phyloP scores from a whole-genome alignment of 64 coral and sea anemone species.

The Pachyseris speciosa region DNA sequence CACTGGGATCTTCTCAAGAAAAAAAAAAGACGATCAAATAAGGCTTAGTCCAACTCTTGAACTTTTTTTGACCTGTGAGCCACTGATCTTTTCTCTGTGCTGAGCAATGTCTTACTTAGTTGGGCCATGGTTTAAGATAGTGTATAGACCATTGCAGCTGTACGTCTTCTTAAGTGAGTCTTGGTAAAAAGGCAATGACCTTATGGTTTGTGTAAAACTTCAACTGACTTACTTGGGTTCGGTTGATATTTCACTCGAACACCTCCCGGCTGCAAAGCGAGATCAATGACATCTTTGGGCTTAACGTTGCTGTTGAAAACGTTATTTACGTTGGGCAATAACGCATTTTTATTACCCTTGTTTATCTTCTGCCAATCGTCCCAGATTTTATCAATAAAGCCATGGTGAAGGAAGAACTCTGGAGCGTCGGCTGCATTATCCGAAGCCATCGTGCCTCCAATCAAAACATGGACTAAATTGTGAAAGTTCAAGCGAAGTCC shows the following conservation, averaged over 20 bases:
- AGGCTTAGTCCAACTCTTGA: no score
- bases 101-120: no score
- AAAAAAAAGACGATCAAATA: no score
- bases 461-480: conserved; percentile 29
- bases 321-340: not conserved
- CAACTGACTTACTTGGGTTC: not conserved
- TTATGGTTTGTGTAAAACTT: no score
- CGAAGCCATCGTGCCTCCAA: conserved; percentile 56
- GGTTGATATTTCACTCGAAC: conserved; percentile 31
- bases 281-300: conserved; percentile 12
- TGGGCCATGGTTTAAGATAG: no score
- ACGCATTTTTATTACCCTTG: not conserved
- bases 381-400: conserved; percentile 70
- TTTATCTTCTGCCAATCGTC: conserved; percentile 47
- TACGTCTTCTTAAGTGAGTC: no score
- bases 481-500: conserved; percentile 18
- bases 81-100: no score
- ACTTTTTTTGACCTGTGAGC: no score
- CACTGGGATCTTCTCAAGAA: no score
- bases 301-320: not conserved
- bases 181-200: no score
- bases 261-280: not conserved
- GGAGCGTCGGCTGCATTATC: conserved; percentile 51
- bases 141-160: no score
- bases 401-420: conserved; percentile 68